Evolutionary conservation across 1,140 invertebrate genomes (phyloP), one percentile per base, ranked within the genome.

Genomic region (Macrotrachela quadricornifera): DNA sequence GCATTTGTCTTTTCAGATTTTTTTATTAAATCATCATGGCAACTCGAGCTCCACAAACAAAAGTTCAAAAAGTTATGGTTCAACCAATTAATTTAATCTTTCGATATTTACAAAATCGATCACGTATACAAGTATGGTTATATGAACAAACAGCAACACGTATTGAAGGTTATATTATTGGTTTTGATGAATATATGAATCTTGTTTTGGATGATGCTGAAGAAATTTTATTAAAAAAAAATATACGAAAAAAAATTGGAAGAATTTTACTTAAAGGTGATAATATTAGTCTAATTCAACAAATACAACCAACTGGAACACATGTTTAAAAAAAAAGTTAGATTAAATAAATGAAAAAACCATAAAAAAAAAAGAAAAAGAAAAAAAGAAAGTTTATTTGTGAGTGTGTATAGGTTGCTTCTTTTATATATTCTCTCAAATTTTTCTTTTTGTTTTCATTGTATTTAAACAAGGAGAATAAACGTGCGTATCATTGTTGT

Each of bases 141-240:
- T 95, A 88, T 65, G 90, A 96, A 68, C 91, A 95, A 66, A 76
- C 87, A 54, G 85, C 83, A 62, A 70, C 91, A 41, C 76, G 90
- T 47, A 90, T 94, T 61, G 92, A 97, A 72, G 92, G 92, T 46
- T 85, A 90, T 73, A 96, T 97, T 59, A 73, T 76, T 57, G 91
- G 92, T 10, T 99, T 99, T 69, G 92, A 99, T 68, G 92, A 99
- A 71, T 97, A 96, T 72, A 99, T 99, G 92, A 99, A 97, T 65
- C 73, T 99, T 54, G 91, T 97, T 18, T 71, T 99, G 64, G 91
- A 96, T 66, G 88, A 96, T 59, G 88, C 90, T 2, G 88, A 92
- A 68, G 92, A 97, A 72, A 80, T 86, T 58, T 78, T 92, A 62
- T 74, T 84, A 60, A 96, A 95, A 71, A 82, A 80, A 11, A 81